These are phyloP conservation scores for Rissa tridactyla DNA, from an alignment of 2,113 vertebrate species.

Conservation along the genomic window DNA sequence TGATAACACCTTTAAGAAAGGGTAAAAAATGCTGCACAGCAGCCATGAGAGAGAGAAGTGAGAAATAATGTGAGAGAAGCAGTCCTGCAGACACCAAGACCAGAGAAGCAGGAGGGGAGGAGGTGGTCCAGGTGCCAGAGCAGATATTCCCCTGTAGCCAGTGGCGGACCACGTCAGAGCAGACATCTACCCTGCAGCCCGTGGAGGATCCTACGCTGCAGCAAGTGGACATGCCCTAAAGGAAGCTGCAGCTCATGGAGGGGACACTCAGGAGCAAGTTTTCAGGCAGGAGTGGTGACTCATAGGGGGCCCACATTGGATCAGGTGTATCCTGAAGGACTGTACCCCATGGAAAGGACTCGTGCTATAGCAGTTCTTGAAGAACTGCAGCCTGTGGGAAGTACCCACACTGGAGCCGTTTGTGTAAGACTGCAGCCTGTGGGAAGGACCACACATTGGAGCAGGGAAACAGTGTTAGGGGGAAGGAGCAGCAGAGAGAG, in stretches of 20 bases:
- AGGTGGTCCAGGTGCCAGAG: not conserved
- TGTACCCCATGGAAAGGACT: not conserved
- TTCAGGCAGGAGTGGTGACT: not conserved
- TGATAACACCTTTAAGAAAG: not conserved
- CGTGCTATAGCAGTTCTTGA: not conserved
- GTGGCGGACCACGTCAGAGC: too few species aligned
- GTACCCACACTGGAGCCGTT: not conserved
- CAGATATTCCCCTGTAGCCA: not conserved
- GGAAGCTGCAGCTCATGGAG: not conserved
- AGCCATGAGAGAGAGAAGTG: not conserved
- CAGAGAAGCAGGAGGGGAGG: not conserved
- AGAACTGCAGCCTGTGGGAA: not conserved
- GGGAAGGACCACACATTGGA: accelerated
- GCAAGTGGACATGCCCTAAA: not conserved
- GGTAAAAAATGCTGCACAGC: not conserved
- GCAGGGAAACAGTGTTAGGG: not conserved
- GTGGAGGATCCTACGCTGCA: accelerated
- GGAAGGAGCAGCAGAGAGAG: not conserved
- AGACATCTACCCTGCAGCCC: not conserved
- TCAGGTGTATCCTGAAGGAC: not conserved
- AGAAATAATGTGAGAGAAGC: not conserved
- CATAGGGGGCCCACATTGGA: accelerated
- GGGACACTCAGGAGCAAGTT: not conserved
- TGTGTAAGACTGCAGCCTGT: not conserved
- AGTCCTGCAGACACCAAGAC: not conserved